Base-by-base conservation (phyloP, 2,797 vertebrate genomes). In the Anableps anableps region DNA sequence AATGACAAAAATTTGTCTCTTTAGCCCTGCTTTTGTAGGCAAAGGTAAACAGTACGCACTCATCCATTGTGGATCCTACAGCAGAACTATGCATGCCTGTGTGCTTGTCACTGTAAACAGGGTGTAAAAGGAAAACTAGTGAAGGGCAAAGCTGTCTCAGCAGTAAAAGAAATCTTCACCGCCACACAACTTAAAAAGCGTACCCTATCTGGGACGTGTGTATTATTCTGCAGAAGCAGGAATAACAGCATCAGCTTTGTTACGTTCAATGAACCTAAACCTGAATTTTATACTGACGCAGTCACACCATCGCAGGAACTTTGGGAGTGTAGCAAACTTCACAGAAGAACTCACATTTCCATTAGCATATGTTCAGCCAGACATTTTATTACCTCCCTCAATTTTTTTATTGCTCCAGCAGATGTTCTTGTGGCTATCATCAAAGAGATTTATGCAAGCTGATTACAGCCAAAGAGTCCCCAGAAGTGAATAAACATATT, bases 371-470 rank as follows among this genome's bases (percentile, higher is more conserved):
- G 90, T 91, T 94, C 89, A 80, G 71, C 85, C 92, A 91, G 92
- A 93, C 90, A 92, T 92, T 93, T 93, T 92, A 93, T 91, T 91
- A 83, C 89, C 90, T 92, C 84, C 86, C 84, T 88, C 76, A 75
- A 88, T 89, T 90, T 93, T 90, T 92, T 88, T 91, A 90, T 88
- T 89, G 90, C 86, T 89, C 87, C 77, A 86, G 91, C 94, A 95
- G 94, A 94, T 95, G 94, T 94, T 93, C 91, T 83, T 80, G 84
- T 86, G 94, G 92, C 93, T 89, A 94, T 94, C 94, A 95, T 95
- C 94, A 95, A 95, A 95, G 93, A 93, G 94, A 93, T 95, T 94
- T 94, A 95, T 95, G 94, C 94, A 93, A 93, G 91, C 88, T 91
- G 92, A 94, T 94, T 92, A 87, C 91, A 90, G 89, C 89, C 90